Conservation (phyloP, 2,888 invertebrate species). For the Coecobrya sp. region DNA sequence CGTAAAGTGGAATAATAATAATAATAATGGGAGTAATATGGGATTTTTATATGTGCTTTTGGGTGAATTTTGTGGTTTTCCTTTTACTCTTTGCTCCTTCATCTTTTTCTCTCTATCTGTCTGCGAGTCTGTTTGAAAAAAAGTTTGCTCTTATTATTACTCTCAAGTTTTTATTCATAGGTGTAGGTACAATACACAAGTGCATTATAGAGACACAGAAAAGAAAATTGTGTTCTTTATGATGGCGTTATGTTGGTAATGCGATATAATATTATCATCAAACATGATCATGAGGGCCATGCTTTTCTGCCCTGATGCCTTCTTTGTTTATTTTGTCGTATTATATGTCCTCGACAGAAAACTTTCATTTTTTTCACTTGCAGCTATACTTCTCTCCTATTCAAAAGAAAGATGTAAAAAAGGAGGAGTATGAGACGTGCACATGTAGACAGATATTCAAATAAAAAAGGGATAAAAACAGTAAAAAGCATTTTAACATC, state of each 20-base stretch:
- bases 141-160: slow-evolving; percentile 18
- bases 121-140: not conserved
- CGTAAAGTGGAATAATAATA: slow-evolving; percentile 10
- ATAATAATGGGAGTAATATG: slow-evolving; percentile 14
- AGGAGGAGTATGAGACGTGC: not conserved
- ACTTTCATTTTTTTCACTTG: slow-evolving; percentile 33
- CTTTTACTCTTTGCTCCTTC: slow-evolving; percentile 17
- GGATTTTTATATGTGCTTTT: not conserved
- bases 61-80: slow-evolving; percentile 19
- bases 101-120: not conserved
- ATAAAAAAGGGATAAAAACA: slow-evolving; percentile 23
- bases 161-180: not conserved
- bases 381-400: not conserved
- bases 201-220: not conserved
- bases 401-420: not conserved
- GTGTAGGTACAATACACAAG: not conserved
- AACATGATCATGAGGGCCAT: slow-evolving; percentile 40
- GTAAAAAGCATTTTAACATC: slow-evolving; percentile 34
- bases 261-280: slow-evolving; percentile 46
- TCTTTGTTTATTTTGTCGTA: slow-evolving; percentile 31
- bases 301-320: slow-evolving; percentile 49
- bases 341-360: slow-evolving; percentile 30
- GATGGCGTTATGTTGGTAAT: slow-evolving; percentile 1
- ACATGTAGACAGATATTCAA: not conserved
- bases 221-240: not conserved